A percentile compares a stretch with the other conserved stretches of the same genome.
Conservation (phyloP, 2,113 vertebrate genomes). For the Suricata suricatta region DNA sequence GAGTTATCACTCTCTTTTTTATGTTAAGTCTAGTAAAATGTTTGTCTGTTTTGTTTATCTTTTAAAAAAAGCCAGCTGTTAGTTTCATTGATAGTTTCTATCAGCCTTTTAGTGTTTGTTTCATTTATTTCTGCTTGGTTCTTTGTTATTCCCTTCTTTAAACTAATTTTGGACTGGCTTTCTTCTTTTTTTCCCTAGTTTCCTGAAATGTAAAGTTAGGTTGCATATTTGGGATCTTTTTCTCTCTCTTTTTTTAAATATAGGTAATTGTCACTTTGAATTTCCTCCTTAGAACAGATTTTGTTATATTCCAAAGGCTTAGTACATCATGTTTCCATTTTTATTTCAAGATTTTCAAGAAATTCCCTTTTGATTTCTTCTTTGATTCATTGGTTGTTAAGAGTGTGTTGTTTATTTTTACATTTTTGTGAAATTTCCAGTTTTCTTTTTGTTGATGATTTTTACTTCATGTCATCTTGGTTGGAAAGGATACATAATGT, state of each 20-base stretch:
- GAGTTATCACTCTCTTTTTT: background rate
- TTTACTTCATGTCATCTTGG: background rate
- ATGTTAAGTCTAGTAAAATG: background rate
- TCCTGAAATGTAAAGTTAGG: background rate
- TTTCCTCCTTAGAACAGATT: background rate
- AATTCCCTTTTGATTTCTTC: background rate
- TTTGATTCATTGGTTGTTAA: background rate
- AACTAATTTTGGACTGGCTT: background rate
- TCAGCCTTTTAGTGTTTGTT: background rate
- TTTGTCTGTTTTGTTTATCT: background rate
- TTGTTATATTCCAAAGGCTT: background rate
- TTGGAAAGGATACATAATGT: background rate
- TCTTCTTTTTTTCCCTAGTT: background rate
- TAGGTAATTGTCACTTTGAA: background rate
- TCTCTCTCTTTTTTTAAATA: background rate
- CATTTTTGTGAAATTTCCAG: background rate
- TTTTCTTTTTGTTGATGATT: background rate
- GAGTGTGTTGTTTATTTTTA: background rate
- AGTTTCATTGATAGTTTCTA: background rate
- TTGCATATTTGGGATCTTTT: background rate
- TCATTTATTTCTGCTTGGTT: background rate
- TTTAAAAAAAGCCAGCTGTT: background rate
- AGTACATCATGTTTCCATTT: background rate
- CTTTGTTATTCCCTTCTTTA: background rate
- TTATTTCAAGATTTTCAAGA: background rate